A percentile compares a stretch with the other conserved stretches of the same genome.
These are phyloP conservation scores for Ceramica pisi DNA, from an alignment of 2,888 invertebrate genomes.

Conservation along the genomic window DNA sequence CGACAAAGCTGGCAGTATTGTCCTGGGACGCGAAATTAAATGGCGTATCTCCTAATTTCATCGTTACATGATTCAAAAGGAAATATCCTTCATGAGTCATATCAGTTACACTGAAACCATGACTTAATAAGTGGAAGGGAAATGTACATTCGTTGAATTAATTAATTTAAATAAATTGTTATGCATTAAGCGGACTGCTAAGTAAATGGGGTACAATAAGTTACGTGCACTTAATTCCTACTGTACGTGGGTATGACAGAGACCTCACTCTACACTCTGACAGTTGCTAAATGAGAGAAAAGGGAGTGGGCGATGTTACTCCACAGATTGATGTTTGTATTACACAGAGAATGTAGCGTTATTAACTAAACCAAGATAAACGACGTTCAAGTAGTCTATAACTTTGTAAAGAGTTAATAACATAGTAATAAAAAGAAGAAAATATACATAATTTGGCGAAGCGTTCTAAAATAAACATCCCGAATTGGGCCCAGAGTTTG, in stretches of 20 bases:
- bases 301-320: constrained; percentile 75
- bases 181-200: constrained; percentile 48
- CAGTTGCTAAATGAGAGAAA: constrained; percentile 75
- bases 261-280: constrained; percentile 60
- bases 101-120: constrained; percentile 39
- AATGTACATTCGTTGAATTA: constrained; percentile 28
- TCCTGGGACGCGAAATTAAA: constrained; percentile 36
- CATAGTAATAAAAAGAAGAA: constrained; percentile 45
- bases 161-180: constrained; percentile 56
- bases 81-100: constrained; percentile 46
- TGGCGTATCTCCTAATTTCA: constrained; percentile 38
- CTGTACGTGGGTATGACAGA: constrained; percentile 55
- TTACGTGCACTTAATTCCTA: constrained; percentile 49
- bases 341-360: constrained; percentile 65
- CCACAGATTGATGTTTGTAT: constrained; percentile 75
- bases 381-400: constrained; percentile 18
- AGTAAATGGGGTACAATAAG: constrained; percentile 55
- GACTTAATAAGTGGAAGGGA: constrained; percentile 33
- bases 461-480: constrained; percentile 66
- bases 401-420: constrained; percentile 21
- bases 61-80: constrained; percentile 41
- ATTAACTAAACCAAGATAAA: constrained; percentile 53
- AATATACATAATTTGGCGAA: constrained; percentile 63
- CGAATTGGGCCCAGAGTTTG: constrained; percentile 59
- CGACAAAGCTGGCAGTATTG: constrained; percentile 51